phyloP scores from a whole-genome alignment of 1,140 invertebrate species.

The Orius insidiosus region DNA sequence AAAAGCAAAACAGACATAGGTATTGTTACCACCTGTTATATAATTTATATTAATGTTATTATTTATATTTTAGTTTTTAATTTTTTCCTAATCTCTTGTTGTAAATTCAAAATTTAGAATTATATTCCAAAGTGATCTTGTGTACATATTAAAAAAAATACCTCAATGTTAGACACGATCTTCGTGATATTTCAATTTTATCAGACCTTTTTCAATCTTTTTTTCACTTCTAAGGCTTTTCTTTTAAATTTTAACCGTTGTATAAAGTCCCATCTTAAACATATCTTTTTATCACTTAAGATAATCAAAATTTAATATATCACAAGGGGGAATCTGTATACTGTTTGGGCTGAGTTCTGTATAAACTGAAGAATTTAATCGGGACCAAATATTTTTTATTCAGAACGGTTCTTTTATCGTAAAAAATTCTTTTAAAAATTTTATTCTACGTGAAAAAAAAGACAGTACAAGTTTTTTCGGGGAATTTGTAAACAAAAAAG shows the following conservation, averaged over 20 bases:
- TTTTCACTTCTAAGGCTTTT: not conserved
- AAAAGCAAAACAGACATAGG: not conserved
- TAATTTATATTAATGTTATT: conserved; percentile 9
- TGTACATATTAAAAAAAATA: no score
- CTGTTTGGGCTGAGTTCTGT: conserved; percentile 11
- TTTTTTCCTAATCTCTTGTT: conserved; percentile 1
- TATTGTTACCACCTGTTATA: conserved; percentile 6
- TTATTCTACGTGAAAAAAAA: no score
- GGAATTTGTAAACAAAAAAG: no score
- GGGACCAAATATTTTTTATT: conserved; percentile 13
- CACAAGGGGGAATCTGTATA: conserved; percentile 7
- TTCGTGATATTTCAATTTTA: no score
- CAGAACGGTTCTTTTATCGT: not conserved
- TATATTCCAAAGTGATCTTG: no score
- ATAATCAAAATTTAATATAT: conserved; percentile 12
- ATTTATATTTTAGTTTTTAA: conserved; percentile 5
- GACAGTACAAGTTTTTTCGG: no score
- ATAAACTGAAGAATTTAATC: conserved; percentile 14
- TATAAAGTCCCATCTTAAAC: not conserved
- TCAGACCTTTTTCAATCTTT: not conserved
- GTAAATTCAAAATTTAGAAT: no score
- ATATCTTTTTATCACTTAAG: conserved; percentile 7
- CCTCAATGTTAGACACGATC: no score
- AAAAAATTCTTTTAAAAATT: no score
- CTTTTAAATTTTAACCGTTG: not conserved